Evolutionary conservation across 2,113 vertebrate species (phyloP), one percentile per base, ranked within the genome.

Genomic region (Pseudonaja textilis): DNA sequence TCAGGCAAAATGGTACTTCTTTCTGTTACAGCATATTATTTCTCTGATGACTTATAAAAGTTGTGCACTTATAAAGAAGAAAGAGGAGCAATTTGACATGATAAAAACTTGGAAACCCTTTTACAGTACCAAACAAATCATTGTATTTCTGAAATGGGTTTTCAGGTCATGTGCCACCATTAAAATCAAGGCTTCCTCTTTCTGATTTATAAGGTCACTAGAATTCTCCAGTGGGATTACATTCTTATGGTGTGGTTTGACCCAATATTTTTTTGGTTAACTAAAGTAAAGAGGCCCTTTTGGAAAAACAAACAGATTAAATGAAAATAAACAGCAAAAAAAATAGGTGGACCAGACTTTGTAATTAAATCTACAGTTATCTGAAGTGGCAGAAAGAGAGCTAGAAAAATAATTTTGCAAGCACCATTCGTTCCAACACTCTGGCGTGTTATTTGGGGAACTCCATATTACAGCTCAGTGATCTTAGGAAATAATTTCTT

Each of bases 201-300:
- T 57, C 92, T 95, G 95, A 94, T 97, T 97, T 96, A 97, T 94
- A 95, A 96, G 96, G 95, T 97, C 96, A 97, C 93, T 81, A 95
- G 91, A 96, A 96, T 94, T 93, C 92, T 94, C 94, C 95, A 95
- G 96, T 96, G 91, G 95, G 96, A 96, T 96, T 96, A 96, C 93
- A 96, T 90, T 90, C 95, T 39, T 22, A 61, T 81, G 47, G 69
- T 0, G 0, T 91, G 93, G 95, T 88, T 59, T 69, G 91, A 0
- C 6, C 90, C 64, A 39, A 74, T 52, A 29, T 39, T 8, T 45
- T 39, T 86, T 25, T 2, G 20, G 81, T 47, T 56, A 85, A 89
- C 52, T n/a, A 90, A 56, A 61, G 56, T 61, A 93, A 93, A 45
- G n/a, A 90, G n/a, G 34, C 14, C 59, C 42, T 61, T 61, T n/a